Conservation (phyloP, 2,113 vertebrate genomes). For the Piaya cayana region DNA sequence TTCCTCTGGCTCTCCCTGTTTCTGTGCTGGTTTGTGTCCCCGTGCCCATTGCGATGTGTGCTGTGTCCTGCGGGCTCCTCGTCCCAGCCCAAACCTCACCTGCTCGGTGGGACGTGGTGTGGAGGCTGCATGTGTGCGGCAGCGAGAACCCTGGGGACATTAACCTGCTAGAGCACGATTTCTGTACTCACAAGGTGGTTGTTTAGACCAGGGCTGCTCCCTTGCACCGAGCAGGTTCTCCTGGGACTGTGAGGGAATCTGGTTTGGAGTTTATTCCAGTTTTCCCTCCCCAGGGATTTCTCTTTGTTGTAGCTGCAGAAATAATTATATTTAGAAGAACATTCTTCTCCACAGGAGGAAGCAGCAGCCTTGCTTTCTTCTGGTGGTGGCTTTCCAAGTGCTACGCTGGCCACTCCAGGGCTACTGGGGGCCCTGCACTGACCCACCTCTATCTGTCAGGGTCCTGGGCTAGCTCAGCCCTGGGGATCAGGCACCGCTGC, state of each 20-base stretch:
- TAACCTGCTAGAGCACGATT: rapidly evolving
- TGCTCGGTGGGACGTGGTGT: rapidly evolving
- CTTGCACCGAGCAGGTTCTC: rapidly evolving
- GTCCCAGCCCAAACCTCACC: neutral
- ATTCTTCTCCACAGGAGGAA: neutral
- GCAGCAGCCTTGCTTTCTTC: neutral
- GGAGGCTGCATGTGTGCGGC: rapidly evolving
- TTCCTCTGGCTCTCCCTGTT: neutral
- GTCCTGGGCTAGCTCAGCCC: neutral
- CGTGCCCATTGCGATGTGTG: neutral
- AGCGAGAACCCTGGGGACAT: rapidly evolving
- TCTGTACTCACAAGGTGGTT: rapidly evolving
- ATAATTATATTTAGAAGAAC: neutral
- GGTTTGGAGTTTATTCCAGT: neutral
- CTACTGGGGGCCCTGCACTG: neutral
- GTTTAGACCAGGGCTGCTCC: rapidly evolving
- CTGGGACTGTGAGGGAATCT: neutral
- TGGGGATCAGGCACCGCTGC: rapidly evolving
- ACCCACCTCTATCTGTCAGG: neutral
- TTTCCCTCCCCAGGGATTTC: conserved; percentile 1
- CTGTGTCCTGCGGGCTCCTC: rapidly evolving
- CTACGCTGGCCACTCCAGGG: neutral
- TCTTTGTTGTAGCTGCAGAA: conserved; percentile 42
- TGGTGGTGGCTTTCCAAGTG: neutral
- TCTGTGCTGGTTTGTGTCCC: rapidly evolving